Conservation (phyloP, 2,888 invertebrate species). For the Nymphalis urticae region DNA sequence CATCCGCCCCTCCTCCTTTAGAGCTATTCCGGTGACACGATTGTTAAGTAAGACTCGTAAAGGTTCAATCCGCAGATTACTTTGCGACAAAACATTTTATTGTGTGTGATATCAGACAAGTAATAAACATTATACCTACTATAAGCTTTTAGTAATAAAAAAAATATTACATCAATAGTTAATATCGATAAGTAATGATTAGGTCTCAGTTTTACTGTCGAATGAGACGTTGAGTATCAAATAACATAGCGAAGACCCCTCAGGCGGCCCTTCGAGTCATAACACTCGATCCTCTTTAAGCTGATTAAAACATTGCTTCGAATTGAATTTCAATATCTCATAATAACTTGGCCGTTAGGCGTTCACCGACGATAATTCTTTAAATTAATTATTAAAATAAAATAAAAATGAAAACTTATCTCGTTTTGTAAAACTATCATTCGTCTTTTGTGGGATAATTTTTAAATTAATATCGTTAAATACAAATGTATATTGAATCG, state of each 20-base stretch:
- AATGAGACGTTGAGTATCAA: slow-evolving; percentile 63
- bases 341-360: slow-evolving; percentile 9
- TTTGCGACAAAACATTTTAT: slow-evolving; percentile 34
- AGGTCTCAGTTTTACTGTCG: slow-evolving; percentile 60
- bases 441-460: no score
- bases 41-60: slow-evolving; percentile 50
- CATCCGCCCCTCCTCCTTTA: slow-evolving; percentile 47
- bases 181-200: slow-evolving; percentile 48
- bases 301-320: slow-evolving; percentile 54
- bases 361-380: background rate
- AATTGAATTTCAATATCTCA: slow-evolving; percentile 46
- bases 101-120: slow-evolving; percentile 18
- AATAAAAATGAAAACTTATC: no score
- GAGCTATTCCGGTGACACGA: slow-evolving; percentile 59
- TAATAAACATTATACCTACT: slow-evolving; percentile 11
- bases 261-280: slow-evolving; percentile 44
- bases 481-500: no score
- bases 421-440: no score
- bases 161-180: slow-evolving; percentile 1
- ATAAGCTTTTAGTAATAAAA: background rate
- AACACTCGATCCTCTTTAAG: slow-evolving; percentile 51
- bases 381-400: no score
- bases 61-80: slow-evolving; percentile 42
- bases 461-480: no score
- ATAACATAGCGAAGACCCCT: slow-evolving; percentile 53